These are phyloP conservation scores for Toxostoma redivivum DNA, from an alignment of 2,113 vertebrate genomes.

Conservation along the genomic window DNA sequence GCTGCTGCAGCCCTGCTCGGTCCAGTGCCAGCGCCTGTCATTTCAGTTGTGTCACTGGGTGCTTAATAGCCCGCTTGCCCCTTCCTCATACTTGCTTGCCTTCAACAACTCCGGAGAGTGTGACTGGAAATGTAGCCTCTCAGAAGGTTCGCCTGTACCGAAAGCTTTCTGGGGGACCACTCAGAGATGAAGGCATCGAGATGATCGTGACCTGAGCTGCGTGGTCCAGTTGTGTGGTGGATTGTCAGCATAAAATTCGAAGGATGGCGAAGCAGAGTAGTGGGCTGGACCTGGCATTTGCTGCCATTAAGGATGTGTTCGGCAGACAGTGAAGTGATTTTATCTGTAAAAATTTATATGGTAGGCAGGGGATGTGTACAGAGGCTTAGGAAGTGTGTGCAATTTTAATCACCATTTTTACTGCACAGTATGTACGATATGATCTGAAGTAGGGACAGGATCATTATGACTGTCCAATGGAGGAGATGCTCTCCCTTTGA, in stretches of 20 bases:
- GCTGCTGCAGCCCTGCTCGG: not conserved
- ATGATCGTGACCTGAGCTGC: not conserved
- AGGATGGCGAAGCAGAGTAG: not conserved
- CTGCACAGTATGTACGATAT: not conserved
- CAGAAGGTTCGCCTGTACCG: accelerated
- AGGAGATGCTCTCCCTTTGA: not conserved
- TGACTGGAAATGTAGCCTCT: not conserved
- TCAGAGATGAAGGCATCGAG: accelerated
- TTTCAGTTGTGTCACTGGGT: accelerated
- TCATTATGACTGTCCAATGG: not conserved
- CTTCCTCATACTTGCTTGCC: not conserved
- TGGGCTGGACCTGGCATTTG: not conserved
- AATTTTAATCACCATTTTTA: not conserved
- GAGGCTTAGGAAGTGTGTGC: not conserved
- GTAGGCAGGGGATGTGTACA: no score
- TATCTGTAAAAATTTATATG: not conserved
- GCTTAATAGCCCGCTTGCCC: not conserved
- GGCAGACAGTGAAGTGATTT: not conserved
- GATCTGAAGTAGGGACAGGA: not conserved
- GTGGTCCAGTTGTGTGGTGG: not conserved
- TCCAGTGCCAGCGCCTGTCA: accelerated
- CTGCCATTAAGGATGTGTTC: not conserved
- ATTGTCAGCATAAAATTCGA: not conserved
- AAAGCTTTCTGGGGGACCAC: not conserved
- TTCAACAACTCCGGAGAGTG: accelerated